Evolutionary conservation across 1,140 invertebrate species (phyloP).

Genomic region (Drosophila prosaltans): DNA sequence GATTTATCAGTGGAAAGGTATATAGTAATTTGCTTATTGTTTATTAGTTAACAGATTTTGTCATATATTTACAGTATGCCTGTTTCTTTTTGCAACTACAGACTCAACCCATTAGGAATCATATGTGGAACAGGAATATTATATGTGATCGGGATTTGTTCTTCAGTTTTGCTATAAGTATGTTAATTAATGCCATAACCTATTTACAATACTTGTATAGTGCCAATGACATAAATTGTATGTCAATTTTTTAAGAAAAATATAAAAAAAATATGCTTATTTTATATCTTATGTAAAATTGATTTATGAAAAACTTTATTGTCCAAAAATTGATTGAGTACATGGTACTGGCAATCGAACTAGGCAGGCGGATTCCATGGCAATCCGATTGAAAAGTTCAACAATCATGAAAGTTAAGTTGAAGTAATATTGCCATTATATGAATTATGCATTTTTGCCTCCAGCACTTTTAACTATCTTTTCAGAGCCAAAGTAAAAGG

Average conservation of each 20-base stretch:
- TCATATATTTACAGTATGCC: background rate
- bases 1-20: slow-evolving; percentile 31
- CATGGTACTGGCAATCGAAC: slow-evolving; percentile 32
- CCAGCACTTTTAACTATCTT: slow-evolving; percentile 29
- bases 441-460: slow-evolving; percentile 59
- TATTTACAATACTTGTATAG: slow-evolving; percentile 34
- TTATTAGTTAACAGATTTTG: background rate
- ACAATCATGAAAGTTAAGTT: slow-evolving; percentile 44
- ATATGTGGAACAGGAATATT: slow-evolving; percentile 26
- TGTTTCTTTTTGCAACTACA: slow-evolving; percentile 19
- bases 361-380: background rate
- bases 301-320: background rate
- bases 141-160: slow-evolving; percentile 30
- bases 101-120: slow-evolving; percentile 21
- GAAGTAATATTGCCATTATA: slow-evolving; percentile 41
- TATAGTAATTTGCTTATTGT: background rate
- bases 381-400: slow-evolving; percentile 60
- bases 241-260: background rate
- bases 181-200: slow-evolving; percentile 38
- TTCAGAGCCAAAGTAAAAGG: slow-evolving; percentile 46
- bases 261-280: too few relatives aligned
- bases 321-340: slow-evolving; percentile 17
- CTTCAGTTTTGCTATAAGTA: slow-evolving; percentile 23
- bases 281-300: slow-evolving; percentile 22
- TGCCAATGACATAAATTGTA: slow-evolving; percentile 17